These are phyloP conservation scores for Myopa tessellatipennis DNA, from an alignment of 2,888 invertebrate genomes.

Conservation along the genomic window DNA sequence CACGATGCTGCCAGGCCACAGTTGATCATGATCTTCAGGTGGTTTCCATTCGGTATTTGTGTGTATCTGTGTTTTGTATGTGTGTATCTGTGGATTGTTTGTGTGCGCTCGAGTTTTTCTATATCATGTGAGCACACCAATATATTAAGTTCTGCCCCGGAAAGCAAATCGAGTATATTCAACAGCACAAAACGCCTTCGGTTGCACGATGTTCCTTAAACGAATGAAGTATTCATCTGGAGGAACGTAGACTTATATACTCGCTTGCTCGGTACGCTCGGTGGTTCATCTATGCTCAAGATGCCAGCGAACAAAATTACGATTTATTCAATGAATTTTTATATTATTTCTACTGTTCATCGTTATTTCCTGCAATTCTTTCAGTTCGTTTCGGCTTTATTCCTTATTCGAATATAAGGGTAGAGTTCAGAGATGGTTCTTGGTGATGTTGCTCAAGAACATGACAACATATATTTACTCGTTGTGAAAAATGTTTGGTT, in stretches of 20 bases:
- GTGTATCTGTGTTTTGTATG: background rate
- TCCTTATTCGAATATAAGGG: background rate
- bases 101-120: background rate
- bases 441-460: background rate
- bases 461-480: conserved; percentile 27
- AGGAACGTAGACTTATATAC: conserved; percentile 42
- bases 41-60: conserved; percentile 14
- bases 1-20: background rate
- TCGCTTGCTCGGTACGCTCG: conserved; percentile 1
- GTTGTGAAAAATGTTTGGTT: conserved; percentile 27
- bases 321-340: background rate
- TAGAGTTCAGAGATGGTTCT: background rate
- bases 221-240: conserved; percentile 40
- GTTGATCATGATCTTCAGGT: conserved; percentile 39
- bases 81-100: background rate
- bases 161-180: conserved; percentile 22
- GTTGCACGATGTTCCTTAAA: conserved; percentile 36
- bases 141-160: background rate
- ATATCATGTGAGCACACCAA: background rate
- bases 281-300: background rate
- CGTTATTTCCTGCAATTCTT: background rate
- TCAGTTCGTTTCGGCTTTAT: background rate
- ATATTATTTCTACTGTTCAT: conserved; percentile 2
- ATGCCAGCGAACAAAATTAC: background rate
- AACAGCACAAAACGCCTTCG: conserved; percentile 34